Evolutionary conservation across 2,888 invertebrate species (phyloP).

Genomic region (Acronicta alni): DNA sequence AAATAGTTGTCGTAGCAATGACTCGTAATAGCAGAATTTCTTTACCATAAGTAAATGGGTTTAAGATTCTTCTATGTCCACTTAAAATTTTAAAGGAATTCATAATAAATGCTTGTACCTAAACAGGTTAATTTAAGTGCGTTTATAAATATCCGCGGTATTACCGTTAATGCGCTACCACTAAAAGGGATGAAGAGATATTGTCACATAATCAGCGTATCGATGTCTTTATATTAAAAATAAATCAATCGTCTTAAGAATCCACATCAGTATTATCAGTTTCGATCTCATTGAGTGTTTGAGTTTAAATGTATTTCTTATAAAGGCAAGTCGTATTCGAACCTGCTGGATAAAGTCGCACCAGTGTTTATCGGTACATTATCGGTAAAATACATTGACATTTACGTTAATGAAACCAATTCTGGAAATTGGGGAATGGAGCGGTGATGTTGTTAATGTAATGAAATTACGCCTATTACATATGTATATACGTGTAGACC

Average conservation of each 20-base stretch:
- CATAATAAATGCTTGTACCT: conserved; percentile 11
- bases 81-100: conserved; percentile 4
- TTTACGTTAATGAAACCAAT: conserved; percentile 61
- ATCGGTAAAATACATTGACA: conserved; percentile 67
- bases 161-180: conserved; percentile 43
- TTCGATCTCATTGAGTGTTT: conserved; percentile 66
- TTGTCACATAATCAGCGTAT: conserved; percentile 62
- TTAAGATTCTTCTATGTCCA: conserved; percentile 8
- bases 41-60: conserved; percentile 8
- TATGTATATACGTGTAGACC: conserved; percentile 34
- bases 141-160: conserved; percentile 41
- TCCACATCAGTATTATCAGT: conserved; percentile 66
- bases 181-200: conserved; percentile 53
- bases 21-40: conserved; percentile 12
- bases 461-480: conserved; percentile 51
- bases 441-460: conserved; percentile 42
- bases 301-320: conserved; percentile 64
- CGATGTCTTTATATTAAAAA: conserved; percentile 66
- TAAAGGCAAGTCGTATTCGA: conserved; percentile 60
- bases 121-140: conserved; percentile 31
- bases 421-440: conserved; percentile 51
- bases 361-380: conserved; percentile 67
- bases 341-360: conserved; percentile 65
- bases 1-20: conserved; percentile 26
- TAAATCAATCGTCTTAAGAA: conserved; percentile 74